These are phyloP conservation scores for Hiodon alosoides DNA, from an alignment of 2,113 vertebrate genomes.

Conservation along the genomic window DNA sequence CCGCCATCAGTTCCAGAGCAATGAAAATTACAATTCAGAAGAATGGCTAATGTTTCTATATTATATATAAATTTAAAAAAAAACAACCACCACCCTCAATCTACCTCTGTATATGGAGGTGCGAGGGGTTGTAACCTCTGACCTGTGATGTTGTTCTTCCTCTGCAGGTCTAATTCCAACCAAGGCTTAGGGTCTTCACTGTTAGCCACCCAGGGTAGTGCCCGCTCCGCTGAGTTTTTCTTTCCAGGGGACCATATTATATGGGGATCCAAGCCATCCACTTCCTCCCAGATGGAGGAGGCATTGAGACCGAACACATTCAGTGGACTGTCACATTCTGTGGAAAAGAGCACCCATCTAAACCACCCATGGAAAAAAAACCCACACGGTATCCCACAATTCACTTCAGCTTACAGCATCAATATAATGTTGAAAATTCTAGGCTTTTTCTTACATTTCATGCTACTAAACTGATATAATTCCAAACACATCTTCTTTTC, in stretches of 20 bases:
- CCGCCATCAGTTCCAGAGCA: background rate
- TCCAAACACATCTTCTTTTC: too few species aligned
- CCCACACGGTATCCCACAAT: background rate
- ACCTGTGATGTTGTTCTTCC: conserved; percentile 72
- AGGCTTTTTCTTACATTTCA: too few species aligned
- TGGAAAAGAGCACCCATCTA: background rate
- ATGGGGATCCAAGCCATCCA: conserved; percentile 39
- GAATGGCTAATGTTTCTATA: too few species aligned
- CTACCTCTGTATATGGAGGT: background rate
- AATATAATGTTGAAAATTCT: too few species aligned
- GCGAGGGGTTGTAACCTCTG: conserved; percentile 15
- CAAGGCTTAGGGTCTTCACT: conserved; percentile 41
- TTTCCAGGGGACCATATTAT: conserved; percentile 44
- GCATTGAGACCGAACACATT: conserved; percentile 54
- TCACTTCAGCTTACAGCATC: too few species aligned
- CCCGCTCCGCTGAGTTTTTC: conserved; percentile 24
- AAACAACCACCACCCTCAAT: background rate
- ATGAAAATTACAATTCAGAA: background rate
- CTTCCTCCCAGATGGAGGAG: conserved; percentile 63
- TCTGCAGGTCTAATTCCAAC: conserved; percentile 70
- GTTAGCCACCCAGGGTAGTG: conserved; percentile 53
- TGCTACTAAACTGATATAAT: too few species aligned
- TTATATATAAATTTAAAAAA: background rate
- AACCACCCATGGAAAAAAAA: background rate
- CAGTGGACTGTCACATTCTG: conserved; percentile 64